Percentiles rank a stretch among this genome's conserved stretches.
Conservation (phyloP, 2,797 vertebrate species). For the Acanthopagrus latus region DNA sequence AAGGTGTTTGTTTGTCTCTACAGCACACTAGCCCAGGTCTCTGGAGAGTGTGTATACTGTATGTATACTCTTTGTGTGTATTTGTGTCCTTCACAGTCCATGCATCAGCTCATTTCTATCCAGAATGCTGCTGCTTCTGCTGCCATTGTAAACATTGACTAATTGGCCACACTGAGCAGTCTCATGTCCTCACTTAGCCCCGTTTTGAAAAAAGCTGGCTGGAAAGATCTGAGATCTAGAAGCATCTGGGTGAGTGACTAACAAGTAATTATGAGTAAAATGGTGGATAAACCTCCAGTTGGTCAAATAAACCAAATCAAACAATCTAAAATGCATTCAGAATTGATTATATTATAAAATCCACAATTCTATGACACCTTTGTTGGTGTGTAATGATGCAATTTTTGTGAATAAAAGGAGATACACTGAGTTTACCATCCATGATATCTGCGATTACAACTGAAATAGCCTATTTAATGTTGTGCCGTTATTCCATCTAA, state of each 20-base stretch:
- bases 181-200: conserved; percentile 48
- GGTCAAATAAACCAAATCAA: conserved; percentile 8
- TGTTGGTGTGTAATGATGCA: background rate
- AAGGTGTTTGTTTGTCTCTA: conserved; percentile 56
- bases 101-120: conserved; percentile 45
- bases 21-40: conserved; percentile 56
- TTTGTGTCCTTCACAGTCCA: conserved; percentile 46
- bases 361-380: background rate
- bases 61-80: conserved; percentile 9
- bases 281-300: background rate
- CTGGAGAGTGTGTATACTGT: conserved; percentile 21
- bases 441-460: background rate
- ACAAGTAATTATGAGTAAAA: background rate
- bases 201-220: conserved; percentile 2
- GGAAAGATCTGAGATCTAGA: background rate
- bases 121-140: conserved; percentile 30
- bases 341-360: background rate
- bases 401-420: background rate
- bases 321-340: background rate
- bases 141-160: conserved; percentile 58
- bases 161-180: conserved; percentile 44
- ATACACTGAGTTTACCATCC: background rate
- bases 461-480: background rate
- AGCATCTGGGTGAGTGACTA: background rate
- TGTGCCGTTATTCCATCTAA: background rate